phyloP scores from a whole-genome alignment of 1,140 invertebrate species.

The Sycophaga agraensis region DNA sequence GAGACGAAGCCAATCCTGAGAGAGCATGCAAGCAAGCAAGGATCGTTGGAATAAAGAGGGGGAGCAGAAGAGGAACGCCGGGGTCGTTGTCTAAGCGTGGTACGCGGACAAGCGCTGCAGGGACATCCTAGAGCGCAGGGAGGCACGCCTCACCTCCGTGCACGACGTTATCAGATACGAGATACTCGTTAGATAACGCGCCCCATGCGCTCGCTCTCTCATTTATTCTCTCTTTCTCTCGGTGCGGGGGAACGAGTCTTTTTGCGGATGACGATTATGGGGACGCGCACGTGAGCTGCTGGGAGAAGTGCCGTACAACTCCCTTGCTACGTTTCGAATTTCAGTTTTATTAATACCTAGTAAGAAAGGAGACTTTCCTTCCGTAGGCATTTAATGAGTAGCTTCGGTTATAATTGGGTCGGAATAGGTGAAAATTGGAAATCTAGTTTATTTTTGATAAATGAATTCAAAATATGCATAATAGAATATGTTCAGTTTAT shows the following conservation, averaged over 20 bases:
- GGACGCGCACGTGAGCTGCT: neutral
- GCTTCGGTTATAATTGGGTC: too few species aligned
- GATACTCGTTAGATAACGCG: slow-evolving; percentile 36
- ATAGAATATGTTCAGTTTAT: too few species aligned
- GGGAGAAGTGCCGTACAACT: neutral
- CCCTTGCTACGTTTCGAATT: slow-evolving; percentile 14
- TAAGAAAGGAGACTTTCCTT: too few species aligned
- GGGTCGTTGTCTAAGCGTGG: neutral
- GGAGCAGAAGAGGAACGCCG: neutral
- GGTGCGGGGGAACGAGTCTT: slow-evolving; percentile 7
- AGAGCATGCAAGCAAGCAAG: too few species aligned
- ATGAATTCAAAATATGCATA: too few species aligned
- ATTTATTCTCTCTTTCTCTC: neutral
- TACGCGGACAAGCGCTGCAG: neutral
- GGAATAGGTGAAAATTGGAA: too few species aligned
- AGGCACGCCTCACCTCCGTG: too few species aligned
- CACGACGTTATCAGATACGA: slow-evolving; percentile 37
- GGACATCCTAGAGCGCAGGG: too few species aligned
- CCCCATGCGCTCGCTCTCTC: neutral
- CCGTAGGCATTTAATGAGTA: too few species aligned
- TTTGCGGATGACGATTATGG: slow-evolving; percentile 8
- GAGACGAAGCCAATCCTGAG: too few species aligned
- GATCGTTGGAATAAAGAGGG: too few species aligned
- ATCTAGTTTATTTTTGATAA: too few species aligned
- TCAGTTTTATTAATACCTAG: slow-evolving; percentile 27